A percentile compares a stretch with the other conserved stretches of the same genome.
phyloP scores from a whole-genome alignment of 2,113 vertebrate species.

The Atrichornis clamosus region DNA sequence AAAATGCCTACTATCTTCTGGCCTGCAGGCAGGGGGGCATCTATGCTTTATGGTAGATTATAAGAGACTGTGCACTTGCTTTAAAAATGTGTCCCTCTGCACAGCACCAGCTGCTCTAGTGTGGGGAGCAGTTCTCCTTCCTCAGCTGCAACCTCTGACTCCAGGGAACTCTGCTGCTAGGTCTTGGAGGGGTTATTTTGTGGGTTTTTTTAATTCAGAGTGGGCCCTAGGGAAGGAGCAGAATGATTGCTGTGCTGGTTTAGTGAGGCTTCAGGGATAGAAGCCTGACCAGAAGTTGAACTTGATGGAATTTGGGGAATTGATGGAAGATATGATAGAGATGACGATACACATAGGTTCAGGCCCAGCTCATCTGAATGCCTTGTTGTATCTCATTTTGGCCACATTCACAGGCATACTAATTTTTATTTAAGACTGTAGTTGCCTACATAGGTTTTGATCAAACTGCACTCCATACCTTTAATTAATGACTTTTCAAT shows the following conservation, averaged over 20 bases:
- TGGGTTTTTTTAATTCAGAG: not conserved
- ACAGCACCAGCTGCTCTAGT: rapidly evolving
- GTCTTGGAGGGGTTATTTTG: not conserved
- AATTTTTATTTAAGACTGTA: not conserved
- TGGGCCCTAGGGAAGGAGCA: not conserved
- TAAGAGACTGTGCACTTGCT: not conserved
- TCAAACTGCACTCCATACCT: not conserved
- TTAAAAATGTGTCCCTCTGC: not conserved
- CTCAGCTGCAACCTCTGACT: not conserved
- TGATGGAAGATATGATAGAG: not conserved
- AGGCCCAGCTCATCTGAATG: not conserved
- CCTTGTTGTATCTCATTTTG: not conserved
- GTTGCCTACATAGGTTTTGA: not conserved
- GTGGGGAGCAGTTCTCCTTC: not conserved
- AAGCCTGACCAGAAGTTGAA: not conserved
- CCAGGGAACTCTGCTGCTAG: not conserved
- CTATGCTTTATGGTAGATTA: not conserved
- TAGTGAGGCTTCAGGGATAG: not conserved
- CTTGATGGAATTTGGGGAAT: not conserved
- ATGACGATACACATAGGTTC: not conserved
- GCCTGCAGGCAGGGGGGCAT: not conserved
- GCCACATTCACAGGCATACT: not conserved
- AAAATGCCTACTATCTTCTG: not conserved
- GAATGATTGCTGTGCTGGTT: not conserved
- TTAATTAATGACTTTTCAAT: not conserved